Base-by-base conservation (phyloP, 2,797 vertebrate genomes). In the Pipistrellus kuhlii region DNA sequence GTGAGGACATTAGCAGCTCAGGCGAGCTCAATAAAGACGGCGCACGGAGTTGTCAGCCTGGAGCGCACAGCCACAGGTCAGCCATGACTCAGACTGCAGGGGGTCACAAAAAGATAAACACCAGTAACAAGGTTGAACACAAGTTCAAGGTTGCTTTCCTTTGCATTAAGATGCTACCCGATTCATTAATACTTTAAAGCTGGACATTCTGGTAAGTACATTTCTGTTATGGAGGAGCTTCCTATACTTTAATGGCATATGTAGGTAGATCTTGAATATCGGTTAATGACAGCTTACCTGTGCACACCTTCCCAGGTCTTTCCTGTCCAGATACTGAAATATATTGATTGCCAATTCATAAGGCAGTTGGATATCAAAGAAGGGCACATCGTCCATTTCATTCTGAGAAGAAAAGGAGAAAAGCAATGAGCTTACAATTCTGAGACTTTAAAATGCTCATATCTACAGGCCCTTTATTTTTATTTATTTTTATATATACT, bases 281-380 rank as follows among this genome's bases (percentile, higher is more conserved):
- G 8, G n/a, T 71, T 32, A 77, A 69, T 5, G n/a, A 92, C 57
- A 6, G 46, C 98, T 98, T 96, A 99, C 99, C 99, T 99, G 99
- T 30, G 99, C 99, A 91, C 99, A 99, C 55, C 99, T 98, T 87
- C 99, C 99, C 3, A 99, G 97, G 46, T 99, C 99, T 35, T 95
- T 96, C 95, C 98, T 98, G 97, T 96, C 95, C 59, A 99, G 98
- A 94, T 99, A 98, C 77, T 97, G 98, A 98, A 99, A 99, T 96
- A 99, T 99, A 96, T 99, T 99, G 97, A 99, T 96, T 0, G 99
- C 99, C 85, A 99, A 98, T 96, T 99, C 99, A 8, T 99, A 99
- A 0, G 99, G 99, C 94, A 99, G 96, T 51, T 99, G 99, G 17
- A 99, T 96, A 48, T 99, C 99, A 90, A 99, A 99, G 97, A 99